Conservation (phyloP, 2,113 vertebrate species). For the Ailuropoda melanoleuca region DNA sequence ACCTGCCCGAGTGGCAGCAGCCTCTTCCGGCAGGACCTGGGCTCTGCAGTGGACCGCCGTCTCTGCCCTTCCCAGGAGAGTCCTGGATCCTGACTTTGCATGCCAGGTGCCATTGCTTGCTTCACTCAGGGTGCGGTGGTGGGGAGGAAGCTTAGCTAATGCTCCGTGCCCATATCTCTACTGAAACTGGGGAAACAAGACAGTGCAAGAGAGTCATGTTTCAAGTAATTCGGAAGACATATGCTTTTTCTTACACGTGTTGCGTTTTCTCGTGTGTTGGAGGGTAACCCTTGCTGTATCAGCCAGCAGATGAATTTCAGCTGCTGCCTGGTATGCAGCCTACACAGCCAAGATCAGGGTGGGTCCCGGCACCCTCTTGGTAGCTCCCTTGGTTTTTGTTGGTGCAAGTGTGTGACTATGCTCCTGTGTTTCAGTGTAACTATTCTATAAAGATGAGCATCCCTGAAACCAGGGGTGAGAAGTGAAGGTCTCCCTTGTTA, state of each 20-base stretch:
- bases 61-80: neutral
- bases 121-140: neutral
- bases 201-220: neutral
- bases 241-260: neutral
- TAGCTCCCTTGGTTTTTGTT: neutral
- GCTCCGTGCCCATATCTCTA: fast-evolving
- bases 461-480: neutral
- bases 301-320: neutral
- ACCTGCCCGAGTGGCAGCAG: fast-evolving
- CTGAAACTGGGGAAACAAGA: neutral
- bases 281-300: fast-evolving
- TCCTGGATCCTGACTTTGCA: neutral
- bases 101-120: neutral
- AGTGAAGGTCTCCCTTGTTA: neutral
- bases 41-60: neutral
- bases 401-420: neutral
- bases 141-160: neutral
- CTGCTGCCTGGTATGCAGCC: fast-evolving
- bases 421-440: too few species aligned
- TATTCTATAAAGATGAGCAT: neutral
- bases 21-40: neutral
- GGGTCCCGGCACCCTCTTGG: neutral
- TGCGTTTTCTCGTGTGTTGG: neutral
- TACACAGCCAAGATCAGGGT: neutral
- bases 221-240: fast-evolving